Evolutionary conservation across 2,888 invertebrate species (phyloP).

Genomic region (Himalopsyche japonica): DNA sequence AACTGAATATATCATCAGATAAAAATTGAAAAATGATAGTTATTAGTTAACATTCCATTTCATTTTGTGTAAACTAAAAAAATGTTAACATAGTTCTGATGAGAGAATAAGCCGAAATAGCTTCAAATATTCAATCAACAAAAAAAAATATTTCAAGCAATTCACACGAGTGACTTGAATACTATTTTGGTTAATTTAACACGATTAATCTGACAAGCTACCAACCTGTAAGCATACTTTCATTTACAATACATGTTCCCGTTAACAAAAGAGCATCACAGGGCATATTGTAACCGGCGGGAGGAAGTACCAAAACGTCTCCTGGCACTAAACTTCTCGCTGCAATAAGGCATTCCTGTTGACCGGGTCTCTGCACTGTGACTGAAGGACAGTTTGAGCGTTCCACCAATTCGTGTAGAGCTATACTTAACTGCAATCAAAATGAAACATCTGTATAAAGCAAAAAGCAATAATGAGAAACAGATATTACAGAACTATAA

Average conservation of each 20-base stretch:
- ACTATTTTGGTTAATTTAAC: too few species aligned
- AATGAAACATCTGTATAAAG: not conserved
- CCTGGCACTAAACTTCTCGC: slow-evolving; percentile 79
- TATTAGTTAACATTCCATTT: too few species aligned
- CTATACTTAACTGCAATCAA: slow-evolving; percentile 65
- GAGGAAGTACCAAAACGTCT: slow-evolving; percentile 80
- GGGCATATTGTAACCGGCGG: slow-evolving; percentile 75
- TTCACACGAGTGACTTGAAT: too few species aligned
- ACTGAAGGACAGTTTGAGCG: slow-evolving; percentile 63
- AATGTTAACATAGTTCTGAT: too few species aligned
- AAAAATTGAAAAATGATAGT: too few species aligned
- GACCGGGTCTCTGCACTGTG: slow-evolving; percentile 61
- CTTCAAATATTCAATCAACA: too few species aligned
- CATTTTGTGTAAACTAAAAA: too few species aligned
- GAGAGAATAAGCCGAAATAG: too few species aligned
- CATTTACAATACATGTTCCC: slow-evolving; percentile 90
- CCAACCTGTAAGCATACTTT: slow-evolving; percentile 89
- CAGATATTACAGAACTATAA: too few species aligned
- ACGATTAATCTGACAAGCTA: not conserved
- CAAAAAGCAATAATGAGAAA: not conserved
- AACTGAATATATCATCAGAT: too few species aligned
- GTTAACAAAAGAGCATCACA: slow-evolving; percentile 85
- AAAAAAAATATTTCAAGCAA: too few species aligned
- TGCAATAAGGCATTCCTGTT: slow-evolving; percentile 57
- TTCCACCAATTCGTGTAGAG: slow-evolving; percentile 69